Evolutionary conservation across 2,888 invertebrate species (phyloP).

Genomic region (Chloroclysta siterata): DNA sequence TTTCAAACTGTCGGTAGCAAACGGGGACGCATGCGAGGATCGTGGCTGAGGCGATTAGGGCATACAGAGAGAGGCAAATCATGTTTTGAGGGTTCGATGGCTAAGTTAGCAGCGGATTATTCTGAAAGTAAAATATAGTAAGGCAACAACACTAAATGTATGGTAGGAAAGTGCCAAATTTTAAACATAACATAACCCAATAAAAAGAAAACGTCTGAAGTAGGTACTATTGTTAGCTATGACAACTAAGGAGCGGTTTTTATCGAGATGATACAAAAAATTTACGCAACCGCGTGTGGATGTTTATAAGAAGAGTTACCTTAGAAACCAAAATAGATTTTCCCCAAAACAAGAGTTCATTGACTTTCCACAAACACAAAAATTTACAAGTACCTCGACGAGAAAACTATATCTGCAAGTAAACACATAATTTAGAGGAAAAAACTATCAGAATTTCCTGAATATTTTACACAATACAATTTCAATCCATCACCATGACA

Average conservation of each 20-base stretch:
- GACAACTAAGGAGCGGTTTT: too few relatives aligned
- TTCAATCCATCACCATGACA: conserved; percentile 53
- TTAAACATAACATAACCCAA: too few relatives aligned
- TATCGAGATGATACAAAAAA: too few relatives aligned
- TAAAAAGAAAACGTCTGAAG: too few relatives aligned
- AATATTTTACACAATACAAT: conserved; percentile 44
- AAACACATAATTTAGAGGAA: conserved; percentile 51
- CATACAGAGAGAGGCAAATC: conserved; percentile 77
- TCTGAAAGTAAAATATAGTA: conserved; percentile 25
- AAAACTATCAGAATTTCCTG: conserved; percentile 38
- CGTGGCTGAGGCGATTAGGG: conserved; percentile 71
- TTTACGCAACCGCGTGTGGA: not conserved
- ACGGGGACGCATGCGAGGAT: conserved; percentile 73
- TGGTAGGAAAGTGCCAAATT: too few relatives aligned
- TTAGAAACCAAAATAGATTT: conserved; percentile 9
- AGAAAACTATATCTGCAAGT: conserved; percentile 26
- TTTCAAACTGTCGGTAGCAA: conserved; percentile 64
- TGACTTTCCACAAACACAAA: conserved; percentile 2
- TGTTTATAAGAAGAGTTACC: conserved; percentile 6
- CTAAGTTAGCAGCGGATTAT: conserved; percentile 17
- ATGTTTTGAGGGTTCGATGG: conserved; percentile 54
- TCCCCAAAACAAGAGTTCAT: conserved; percentile 11
- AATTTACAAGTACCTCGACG: conserved; percentile 26
- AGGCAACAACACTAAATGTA: too few relatives aligned
- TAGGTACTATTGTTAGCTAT: too few relatives aligned